Evolutionary conservation across 2,888 invertebrate species (phyloP), one percentile per base, ranked within the genome.

Genomic region (Melanchra persicariae): DNA sequence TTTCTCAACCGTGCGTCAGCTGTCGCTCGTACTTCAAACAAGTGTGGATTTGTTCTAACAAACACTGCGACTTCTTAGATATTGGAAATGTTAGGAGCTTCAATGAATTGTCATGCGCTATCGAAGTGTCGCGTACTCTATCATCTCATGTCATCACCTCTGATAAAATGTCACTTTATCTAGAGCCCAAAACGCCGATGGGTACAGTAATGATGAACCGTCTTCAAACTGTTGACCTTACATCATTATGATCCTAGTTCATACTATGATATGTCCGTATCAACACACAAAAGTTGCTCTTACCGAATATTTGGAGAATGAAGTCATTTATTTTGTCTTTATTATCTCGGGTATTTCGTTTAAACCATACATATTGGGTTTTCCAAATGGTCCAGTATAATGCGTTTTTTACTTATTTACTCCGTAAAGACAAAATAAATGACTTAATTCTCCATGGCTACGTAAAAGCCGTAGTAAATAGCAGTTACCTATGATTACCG

Each of bases 401-500:
- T 40, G 24, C 22, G 8, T 49, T 60, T 24, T 74, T 49, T 52
- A 19, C 40, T 8, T 22, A 68, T 61, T 61, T 43, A 49, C 43
- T 47, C 58, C 17, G 43, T 54, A 63, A 70, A 70, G 47, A 24
- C 52, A 49, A 43, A 19, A 47, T 10, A 26, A 69, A 70, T 52
- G 40, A 47, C 60, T 57, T 77, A 40, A 54, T 70, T 34, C 47
- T 40, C 43, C 43, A 40, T 59, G 37, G 51, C 60, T 62, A 26
- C 63, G 40, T 69, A 59, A 69, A 60, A 64, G 57, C 54, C 61
- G 22, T 43, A 15, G 34, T 59, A 65, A 71, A 72, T 24, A 34
- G 37, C 54, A 60, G 40, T 47, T 43, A 60, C 26, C 26, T 72
- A 52, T 59, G 30, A 78, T 78, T 60, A 67, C 55, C 30, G 24